phyloP scores from a whole-genome alignment of 1,140 invertebrate genomes.

The Gyrodactylus salaris region DNA sequence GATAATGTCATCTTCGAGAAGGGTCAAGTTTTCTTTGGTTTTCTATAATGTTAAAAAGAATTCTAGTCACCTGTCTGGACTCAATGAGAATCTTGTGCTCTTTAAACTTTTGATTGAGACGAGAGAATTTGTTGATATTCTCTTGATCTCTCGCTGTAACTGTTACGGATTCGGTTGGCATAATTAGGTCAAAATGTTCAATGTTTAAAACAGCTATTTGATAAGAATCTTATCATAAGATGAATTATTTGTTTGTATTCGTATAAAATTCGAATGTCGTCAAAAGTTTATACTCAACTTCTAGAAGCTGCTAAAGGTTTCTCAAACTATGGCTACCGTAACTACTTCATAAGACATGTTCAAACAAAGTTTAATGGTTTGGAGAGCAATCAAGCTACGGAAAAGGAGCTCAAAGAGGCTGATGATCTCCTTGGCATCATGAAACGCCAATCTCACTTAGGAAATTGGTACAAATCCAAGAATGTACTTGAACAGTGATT shows the following conservation, averaged over 20 bases:
- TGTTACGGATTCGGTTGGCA: not conserved
- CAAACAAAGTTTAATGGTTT: not conserved
- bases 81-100: not conserved
- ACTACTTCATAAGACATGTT: not conserved
- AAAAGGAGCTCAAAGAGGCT: not conserved
- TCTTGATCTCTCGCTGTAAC: not conserved
- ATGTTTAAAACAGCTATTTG: no score
- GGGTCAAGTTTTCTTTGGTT: not conserved
- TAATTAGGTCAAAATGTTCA: no score
- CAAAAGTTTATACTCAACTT: no score
- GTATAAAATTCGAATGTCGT: no score
- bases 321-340: not conserved
- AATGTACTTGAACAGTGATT: not conserved
- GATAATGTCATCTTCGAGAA: not conserved
- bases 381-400: not conserved
- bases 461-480: not conserved
- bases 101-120: not conserved
- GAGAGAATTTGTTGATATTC: not conserved
- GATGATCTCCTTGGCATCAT: not conserved
- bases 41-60: not conserved
- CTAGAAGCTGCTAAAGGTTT: not conserved
- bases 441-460: not conserved
- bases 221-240: no score
- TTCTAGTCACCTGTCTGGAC: not conserved
- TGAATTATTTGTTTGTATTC: no score